These are phyloP conservation scores for Apodemia zela DNA, from an alignment of 2,888 invertebrate species.

Conservation along the genomic window DNA sequence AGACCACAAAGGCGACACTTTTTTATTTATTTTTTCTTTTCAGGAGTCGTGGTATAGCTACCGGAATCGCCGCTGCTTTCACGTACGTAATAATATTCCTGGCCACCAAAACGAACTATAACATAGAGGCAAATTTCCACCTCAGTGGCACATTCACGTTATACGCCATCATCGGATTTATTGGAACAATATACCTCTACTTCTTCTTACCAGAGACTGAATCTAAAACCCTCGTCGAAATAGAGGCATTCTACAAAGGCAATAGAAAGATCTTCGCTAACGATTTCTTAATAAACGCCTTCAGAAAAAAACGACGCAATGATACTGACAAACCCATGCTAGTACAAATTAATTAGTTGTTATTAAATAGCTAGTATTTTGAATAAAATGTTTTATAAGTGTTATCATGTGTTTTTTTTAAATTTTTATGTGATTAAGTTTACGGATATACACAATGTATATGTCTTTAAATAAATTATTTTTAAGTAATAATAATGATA, in stretches of 20 bases:
- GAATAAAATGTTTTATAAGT: constrained; percentile 16
- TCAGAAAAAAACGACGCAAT: constrained; percentile 51
- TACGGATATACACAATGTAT: too few relatives aligned
- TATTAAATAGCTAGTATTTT: constrained; percentile 10
- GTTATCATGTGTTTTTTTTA: constrained; percentile 9
- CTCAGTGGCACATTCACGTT: constrained; percentile 72
- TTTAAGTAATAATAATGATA: too few relatives aligned
- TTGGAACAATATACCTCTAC: constrained; percentile 74
- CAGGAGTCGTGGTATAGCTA: constrained; percentile 78
- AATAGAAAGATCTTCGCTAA: constrained; percentile 61
- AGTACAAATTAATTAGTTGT: constrained; percentile 41
- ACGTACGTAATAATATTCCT: constrained; percentile 72
- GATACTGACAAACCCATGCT: constrained; percentile 58
- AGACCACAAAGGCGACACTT: too few relatives aligned
- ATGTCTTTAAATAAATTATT: too few relatives aligned
- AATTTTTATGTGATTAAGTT: neutral
- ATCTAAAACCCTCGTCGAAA: constrained; percentile 69
- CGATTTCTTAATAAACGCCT: constrained; percentile 63
- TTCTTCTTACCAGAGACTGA: constrained; percentile 80
- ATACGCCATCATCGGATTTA: constrained; percentile 61
- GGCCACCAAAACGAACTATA: constrained; percentile 76
- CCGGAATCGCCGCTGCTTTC: constrained; percentile 71
- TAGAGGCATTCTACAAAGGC: constrained; percentile 70
- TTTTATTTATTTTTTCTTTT: constrained; percentile 31
- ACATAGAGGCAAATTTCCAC: constrained; percentile 66